Conservation (phyloP, 2,888 invertebrate genomes). For the Cataglyphis albicans region DNA sequence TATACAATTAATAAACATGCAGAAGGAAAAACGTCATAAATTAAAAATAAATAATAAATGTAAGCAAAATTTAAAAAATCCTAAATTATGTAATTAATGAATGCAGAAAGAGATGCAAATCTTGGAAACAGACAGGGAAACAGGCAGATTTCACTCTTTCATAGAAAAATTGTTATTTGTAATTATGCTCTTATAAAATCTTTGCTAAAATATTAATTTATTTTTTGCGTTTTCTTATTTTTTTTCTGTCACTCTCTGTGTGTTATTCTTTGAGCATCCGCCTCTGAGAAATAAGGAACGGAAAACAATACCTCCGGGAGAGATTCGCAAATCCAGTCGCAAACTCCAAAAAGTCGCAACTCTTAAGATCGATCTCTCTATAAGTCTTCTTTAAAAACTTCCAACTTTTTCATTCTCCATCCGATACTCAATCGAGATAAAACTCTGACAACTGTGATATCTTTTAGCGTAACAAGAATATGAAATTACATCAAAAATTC, state of each 20-base stretch:
- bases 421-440: slow-evolving; percentile 28
- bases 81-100: background rate
- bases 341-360: slow-evolving; percentile 45
- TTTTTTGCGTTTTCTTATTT: background rate
- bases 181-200: background rate
- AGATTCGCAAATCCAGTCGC: slow-evolving; percentile 8
- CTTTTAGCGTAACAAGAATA: slow-evolving; percentile 24
- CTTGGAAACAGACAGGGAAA: background rate
- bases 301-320: background rate
- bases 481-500: slow-evolving; percentile 16
- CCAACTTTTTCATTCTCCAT: background rate
- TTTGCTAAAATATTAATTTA: background rate
- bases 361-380: slow-evolving; percentile 28
- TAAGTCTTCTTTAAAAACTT: slow-evolving; percentile 34
- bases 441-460: slow-evolving; percentile 23
- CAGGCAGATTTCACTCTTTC: background rate
- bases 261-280: background rate
- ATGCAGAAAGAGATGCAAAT: background rate
- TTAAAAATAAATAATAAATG: background rate
- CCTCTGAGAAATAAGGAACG: background rate
- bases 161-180: background rate
- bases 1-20: background rate
- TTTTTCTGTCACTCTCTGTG: background rate
- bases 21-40: background rate
- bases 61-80: background rate